Evolutionary conservation across 2,888 invertebrate species (phyloP), one percentile per base, ranked within the genome.

Genomic region (Macrostomum cliftonense): DNA sequence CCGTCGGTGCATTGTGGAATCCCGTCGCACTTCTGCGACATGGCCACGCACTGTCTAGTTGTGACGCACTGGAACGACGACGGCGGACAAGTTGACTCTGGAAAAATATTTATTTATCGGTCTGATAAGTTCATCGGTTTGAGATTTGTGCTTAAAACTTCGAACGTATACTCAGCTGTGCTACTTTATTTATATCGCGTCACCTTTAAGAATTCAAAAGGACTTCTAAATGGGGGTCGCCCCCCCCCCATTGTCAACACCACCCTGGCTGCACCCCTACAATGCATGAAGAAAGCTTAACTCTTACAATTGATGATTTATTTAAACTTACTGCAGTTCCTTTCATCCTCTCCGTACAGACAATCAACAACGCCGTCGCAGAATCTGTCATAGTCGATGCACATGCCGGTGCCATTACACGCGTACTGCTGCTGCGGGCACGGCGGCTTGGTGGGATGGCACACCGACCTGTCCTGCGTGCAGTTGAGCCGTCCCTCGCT

Each of bases 341-440:
- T 39, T 52, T 66, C 66, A 51, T 66, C 66, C 4, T 57, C 57
- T 5, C 58, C 62, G 47, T 65, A 62, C 13, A 53, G 54, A 52
- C 66, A 66, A 51, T 66, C 63, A 4, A 28, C 40, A 13, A 55
- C 52, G 11, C 65, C 67, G 53, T 71, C 70, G 50, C 71, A 71
- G 12, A 36, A 40, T 13, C 20, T 28, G n/a, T 17, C 42, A 17
- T 12, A 36, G 9, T 42, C 37, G 17, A 51, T 49, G 36, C 51
- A 51, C 17, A 43, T 36, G 12, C 48, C 49, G 12, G 19, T 28
- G 4, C 19, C 19, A 11, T 12, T 20, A 28, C 51, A 51, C 1
- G 19, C 12, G 20, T 51, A 51, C 17, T 51, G 28, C n/a, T 14
- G 37, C 17, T 45, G 50, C 4, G 11, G 50, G 38, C 50, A 50